These are phyloP conservation scores for Drosophila ohnishii DNA, from an alignment of 1,140 invertebrate genomes.

Conservation along the genomic window DNA sequence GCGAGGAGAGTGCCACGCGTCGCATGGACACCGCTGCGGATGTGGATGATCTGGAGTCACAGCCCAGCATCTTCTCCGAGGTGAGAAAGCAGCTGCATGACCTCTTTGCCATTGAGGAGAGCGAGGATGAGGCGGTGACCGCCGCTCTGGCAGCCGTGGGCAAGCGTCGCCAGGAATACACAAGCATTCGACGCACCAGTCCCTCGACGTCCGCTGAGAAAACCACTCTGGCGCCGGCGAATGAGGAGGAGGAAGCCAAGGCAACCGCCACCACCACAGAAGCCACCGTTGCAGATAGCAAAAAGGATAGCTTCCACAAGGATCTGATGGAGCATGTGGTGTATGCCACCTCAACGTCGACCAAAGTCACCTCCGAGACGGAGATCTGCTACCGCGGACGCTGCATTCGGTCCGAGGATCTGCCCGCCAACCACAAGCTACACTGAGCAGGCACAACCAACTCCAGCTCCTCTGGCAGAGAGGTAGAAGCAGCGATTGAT, in stretches of 20 bases:
- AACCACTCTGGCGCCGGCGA: constrained; percentile 44
- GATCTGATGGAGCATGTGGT: constrained; percentile 84
- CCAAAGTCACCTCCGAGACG: constrained; percentile 91
- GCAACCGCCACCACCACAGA: constrained; percentile 54
- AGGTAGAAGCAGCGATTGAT: constrained; percentile 10
- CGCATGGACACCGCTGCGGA: constrained; percentile 73
- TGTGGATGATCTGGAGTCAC: constrained; percentile 75
- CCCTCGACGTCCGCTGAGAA: constrained; percentile 53
- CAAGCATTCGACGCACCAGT: constrained; percentile 68
- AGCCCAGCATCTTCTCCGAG: constrained; percentile 81
- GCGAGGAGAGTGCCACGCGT: constrained; percentile 68
- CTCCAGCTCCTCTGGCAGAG: background rate
- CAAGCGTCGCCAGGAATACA: constrained; percentile 83
- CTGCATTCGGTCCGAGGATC: constrained; percentile 88
- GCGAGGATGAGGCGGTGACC: constrained; percentile 69
- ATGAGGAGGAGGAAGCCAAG: constrained; percentile 22
- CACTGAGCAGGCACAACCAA: constrained; percentile 50
- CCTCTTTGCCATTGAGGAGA: constrained; percentile 78
- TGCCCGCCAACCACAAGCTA: constrained; percentile 79
- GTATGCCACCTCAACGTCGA: constrained; percentile 88
- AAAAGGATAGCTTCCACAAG: constrained; percentile 77
- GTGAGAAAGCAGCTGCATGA: constrained; percentile 77
- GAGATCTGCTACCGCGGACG: constrained; percentile 93
- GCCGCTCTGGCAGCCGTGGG: constrained; percentile 60
- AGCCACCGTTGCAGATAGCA: constrained; percentile 59